Conservation (phyloP, 2,797 vertebrate species). For the Vireo griseus region DNA sequence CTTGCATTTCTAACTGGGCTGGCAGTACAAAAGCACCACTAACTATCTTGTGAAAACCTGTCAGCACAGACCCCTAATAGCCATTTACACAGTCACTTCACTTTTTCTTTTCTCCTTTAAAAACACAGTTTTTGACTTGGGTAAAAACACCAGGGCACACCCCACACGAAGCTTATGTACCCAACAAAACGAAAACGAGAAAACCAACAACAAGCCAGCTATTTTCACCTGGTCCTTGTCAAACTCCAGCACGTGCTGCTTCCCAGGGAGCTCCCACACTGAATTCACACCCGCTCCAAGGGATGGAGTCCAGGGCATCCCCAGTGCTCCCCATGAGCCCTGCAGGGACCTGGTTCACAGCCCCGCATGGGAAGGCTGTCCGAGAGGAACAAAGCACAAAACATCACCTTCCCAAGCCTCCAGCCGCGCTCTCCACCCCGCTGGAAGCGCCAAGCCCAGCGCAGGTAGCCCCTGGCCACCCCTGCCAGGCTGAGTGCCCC, state of each 20-base stretch:
- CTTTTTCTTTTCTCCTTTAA: not conserved
- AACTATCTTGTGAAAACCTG: not conserved
- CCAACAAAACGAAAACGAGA: not conserved
- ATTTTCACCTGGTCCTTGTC: not conserved
- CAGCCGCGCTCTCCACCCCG: no score
- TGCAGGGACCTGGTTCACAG: rapidly evolving
- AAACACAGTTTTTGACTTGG: not conserved
- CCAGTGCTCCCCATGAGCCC: rapidly evolving
- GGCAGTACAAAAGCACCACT: not conserved
- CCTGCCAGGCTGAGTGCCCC: no score
- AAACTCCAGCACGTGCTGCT: rapidly evolving
- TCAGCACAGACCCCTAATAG: not conserved
- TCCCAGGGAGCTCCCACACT: rapidly evolving
- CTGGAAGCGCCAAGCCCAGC: rapidly evolving
- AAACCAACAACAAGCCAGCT: not conserved
- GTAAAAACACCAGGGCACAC: not conserved
- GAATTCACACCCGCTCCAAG: rapidly evolving
- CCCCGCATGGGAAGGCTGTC: rapidly evolving
- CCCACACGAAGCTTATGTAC: not conserved
- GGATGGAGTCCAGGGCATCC: rapidly evolving
- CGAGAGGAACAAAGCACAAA: rapidly evolving
- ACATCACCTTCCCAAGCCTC: not conserved
- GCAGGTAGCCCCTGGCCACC: rapidly evolving
- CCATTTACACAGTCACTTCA: not conserved
- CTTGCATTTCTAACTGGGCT: not conserved